Evolutionary conservation across 64 coral and sea anemone species (phyloP).

Genomic region (Montipora foliosa): DNA sequence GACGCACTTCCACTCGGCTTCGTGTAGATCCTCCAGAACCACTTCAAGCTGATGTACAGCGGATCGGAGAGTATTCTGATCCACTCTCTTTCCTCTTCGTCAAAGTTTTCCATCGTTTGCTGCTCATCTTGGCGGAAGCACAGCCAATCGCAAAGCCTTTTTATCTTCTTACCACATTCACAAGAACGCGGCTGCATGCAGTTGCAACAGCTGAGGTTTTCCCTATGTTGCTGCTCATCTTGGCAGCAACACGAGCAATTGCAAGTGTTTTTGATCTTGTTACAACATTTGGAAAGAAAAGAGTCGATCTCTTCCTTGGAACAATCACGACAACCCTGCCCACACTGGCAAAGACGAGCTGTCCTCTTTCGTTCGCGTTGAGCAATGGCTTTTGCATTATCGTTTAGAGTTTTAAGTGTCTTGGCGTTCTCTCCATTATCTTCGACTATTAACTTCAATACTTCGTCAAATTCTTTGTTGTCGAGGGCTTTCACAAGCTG

Average conservation of each 20-base stretch:
- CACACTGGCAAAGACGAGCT: too few relatives aligned
- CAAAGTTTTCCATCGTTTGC: not conserved
- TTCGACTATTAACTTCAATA: not conserved
- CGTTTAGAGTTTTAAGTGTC: not conserved
- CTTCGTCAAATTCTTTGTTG: not conserved
- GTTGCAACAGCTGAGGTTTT: too few relatives aligned
- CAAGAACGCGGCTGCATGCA: too few relatives aligned
- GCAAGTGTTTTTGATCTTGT: too few relatives aligned
- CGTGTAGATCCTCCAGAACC: constrained; percentile 7
- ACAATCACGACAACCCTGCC: too few relatives aligned
- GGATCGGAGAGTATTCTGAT: constrained; percentile 27
- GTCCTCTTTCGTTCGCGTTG: not conserved
- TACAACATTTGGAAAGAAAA: too few relatives aligned
- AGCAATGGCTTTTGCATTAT: not conserved
- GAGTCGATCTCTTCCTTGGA: too few relatives aligned
- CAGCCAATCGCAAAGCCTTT: not conserved
- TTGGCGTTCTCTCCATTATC: not conserved
- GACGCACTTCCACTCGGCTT: not conserved
- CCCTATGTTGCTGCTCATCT: too few relatives aligned
- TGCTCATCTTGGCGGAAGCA: not conserved
- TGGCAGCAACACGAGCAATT: too few relatives aligned
- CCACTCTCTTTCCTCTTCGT: not conserved
- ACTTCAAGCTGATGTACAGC: constrained; percentile 16
- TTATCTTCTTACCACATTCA: not conserved
- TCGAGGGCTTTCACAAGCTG: not conserved